A percentile compares a stretch with the other conserved stretches of the same genome.
Evolutionary conservation across 2,113 vertebrate genomes (phyloP).

Genomic region (Budorcas taxicolor): DNA sequence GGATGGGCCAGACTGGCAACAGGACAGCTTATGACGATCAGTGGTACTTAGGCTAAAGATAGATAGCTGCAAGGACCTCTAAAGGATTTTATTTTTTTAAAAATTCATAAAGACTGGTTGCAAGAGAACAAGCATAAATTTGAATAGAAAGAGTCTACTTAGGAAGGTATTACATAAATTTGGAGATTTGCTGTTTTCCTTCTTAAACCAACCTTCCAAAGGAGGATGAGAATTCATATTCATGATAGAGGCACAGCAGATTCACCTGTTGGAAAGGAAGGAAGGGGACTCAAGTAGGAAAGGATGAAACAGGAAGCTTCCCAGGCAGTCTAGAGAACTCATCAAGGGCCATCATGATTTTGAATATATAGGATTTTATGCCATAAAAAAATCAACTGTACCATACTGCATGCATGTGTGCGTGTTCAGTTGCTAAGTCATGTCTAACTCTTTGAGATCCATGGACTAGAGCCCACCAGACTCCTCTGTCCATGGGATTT

Average conservation of each 20-base stretch:
- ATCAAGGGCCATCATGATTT: not conserved
- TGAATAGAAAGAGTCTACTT: not conserved
- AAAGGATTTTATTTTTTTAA: not conserved
- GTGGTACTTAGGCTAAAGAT: not conserved
- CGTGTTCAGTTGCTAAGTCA: not conserved
- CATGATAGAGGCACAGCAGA: not conserved
- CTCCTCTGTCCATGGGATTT: not conserved
- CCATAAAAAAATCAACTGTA: not conserved
- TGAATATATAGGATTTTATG: not conserved
- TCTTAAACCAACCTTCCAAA: not conserved
- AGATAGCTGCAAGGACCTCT: not conserved
- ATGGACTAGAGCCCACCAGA: not conserved
- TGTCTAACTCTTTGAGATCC: not conserved
- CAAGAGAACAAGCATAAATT: not conserved
- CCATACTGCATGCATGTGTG: not conserved
- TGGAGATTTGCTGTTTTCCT: not conserved
- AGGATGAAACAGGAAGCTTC: not conserved
- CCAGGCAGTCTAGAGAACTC: not conserved
- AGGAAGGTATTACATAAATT: not conserved
- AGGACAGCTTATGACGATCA: fast-evolving
- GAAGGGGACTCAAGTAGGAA: not conserved
- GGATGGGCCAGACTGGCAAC: fast-evolving
- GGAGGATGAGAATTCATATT: not conserved
- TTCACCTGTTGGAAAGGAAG: not conserved
- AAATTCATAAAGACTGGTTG: not conserved